phyloP scores from a whole-genome alignment of 2,113 vertebrate genomes.

The Bos javanicus region DNA sequence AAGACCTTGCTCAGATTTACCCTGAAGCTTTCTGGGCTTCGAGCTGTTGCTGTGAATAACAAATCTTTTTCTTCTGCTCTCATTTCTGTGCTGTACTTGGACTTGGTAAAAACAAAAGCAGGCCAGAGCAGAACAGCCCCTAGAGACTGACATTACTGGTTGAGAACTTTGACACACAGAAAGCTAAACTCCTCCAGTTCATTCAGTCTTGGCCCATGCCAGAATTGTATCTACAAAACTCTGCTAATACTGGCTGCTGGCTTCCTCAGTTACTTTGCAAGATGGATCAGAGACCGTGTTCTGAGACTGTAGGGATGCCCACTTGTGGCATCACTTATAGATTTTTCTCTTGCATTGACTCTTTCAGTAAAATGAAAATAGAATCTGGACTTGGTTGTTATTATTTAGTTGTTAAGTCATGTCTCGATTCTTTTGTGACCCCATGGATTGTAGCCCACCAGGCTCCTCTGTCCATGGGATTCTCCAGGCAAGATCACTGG shows the following conservation, averaged over 20 bases:
- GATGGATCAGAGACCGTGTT: not conserved
- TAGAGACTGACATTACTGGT: not conserved
- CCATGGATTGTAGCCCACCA: not conserved
- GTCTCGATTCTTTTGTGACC: not conserved
- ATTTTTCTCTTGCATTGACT: constrained; percentile 17
- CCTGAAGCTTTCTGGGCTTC: constrained; percentile 49
- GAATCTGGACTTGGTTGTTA: not conserved
- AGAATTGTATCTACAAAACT: constrained; percentile 66
- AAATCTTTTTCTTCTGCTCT: constrained; percentile 58
- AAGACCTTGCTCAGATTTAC: constrained; percentile 61
- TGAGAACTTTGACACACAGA: constrained; percentile 59
- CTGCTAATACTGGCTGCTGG: constrained; percentile 48
- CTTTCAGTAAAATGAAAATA: constrained; percentile 59
- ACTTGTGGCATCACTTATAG: constrained; percentile 2
- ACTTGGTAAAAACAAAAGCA: constrained; percentile 57
- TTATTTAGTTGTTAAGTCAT: not conserved
- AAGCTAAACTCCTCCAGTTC: constrained; percentile 55
- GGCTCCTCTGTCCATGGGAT: not conserved
- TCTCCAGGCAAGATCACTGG: not conserved
- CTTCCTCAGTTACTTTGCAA: constrained; percentile 46
- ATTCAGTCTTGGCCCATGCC: constrained; percentile 41
- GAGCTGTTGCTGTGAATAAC: constrained; percentile 58
- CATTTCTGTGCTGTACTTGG: constrained; percentile 24
- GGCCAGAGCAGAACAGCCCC: constrained; percentile 15
- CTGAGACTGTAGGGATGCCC: not conserved